phyloP scores from a whole-genome alignment of 1,140 invertebrate species.

The Drosophila pectinifera region DNA sequence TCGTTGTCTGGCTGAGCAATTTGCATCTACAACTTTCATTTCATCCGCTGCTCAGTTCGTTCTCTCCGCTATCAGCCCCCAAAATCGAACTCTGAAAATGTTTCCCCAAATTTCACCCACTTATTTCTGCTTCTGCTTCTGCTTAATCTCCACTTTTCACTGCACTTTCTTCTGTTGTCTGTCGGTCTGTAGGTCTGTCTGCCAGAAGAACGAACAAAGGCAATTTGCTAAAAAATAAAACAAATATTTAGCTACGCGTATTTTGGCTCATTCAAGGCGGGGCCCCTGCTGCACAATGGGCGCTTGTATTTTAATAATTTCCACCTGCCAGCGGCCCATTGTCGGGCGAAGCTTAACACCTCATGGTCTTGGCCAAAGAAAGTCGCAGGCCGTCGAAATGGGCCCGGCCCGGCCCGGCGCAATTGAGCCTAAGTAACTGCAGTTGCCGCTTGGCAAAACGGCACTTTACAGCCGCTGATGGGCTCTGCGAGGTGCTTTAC shows the following conservation, averaged over 20 bases:
- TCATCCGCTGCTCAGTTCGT: slow-evolving; percentile 36
- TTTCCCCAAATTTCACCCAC: slow-evolving; percentile 80
- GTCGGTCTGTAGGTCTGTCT: slow-evolving; percentile 6
- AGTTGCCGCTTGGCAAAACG: slow-evolving; percentile 52
- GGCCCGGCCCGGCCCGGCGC: slow-evolving; percentile 24
- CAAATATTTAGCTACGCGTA: slow-evolving; percentile 77
- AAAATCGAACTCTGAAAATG: slow-evolving; percentile 61
- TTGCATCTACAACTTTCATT: slow-evolving; percentile 76
- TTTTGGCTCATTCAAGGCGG: slow-evolving; percentile 67
- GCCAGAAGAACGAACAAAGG: slow-evolving; percentile 68
- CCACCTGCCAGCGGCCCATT: slow-evolving; percentile 63
- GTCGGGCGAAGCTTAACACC: slow-evolving; percentile 67
- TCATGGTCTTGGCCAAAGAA: slow-evolving; percentile 60
- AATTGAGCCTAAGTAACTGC: slow-evolving; percentile 65
- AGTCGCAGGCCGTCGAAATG: slow-evolving; percentile 56
- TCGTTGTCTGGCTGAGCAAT: slow-evolving; percentile 62
- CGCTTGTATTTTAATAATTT: slow-evolving; percentile 51
- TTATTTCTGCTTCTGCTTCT: slow-evolving; percentile 54
- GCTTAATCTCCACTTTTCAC: slow-evolving; percentile 62
- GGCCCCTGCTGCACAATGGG: slow-evolving; percentile 46
- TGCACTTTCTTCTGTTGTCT: slow-evolving; percentile 70
- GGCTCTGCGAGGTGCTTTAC: slow-evolving; percentile 59
- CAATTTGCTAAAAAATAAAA: slow-evolving; percentile 82
- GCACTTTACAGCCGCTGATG: slow-evolving; percentile 52
- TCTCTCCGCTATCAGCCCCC: slow-evolving; percentile 67